Evolutionary conservation across 2,797 vertebrate genomes (phyloP), one percentile per base, ranked within the genome.

Genomic region (Scolopax rusticola): DNA sequence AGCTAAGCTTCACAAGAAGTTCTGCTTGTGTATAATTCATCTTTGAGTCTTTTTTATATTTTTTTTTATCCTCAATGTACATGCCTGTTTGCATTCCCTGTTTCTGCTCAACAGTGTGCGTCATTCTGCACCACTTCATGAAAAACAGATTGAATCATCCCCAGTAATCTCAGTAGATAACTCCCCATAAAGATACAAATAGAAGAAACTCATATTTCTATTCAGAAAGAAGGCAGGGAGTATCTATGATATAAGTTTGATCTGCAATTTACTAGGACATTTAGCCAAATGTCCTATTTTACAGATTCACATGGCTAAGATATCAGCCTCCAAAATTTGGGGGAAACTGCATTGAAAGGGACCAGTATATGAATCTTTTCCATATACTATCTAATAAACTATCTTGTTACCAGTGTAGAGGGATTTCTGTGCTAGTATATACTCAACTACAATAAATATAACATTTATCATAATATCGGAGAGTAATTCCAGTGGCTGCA

Each of bases 401-500:
- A 36, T 53, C 8, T 83, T 82, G 80, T 41, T 65, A 40, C 24
- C 19, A n/a, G 5, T n/a, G 6, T n/a, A 50, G 43, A 79, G 14
- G 7, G 53, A 82, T 64, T n/a, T 89, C 48, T 70, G 15, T 74
- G 51, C 5, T 48, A 54, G 12, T 38, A 48, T 74, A 83, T 43
- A 41, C 15, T 90, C 67, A 84, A 27, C 63, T 77, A 86, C 59
- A 75, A 80, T 65, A 95, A 94, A 91, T 84, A 54, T 21, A 90
- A 84, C 65, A 41, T 85, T 91, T 95, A 86, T 93, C 81, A 84
- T 96, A 85, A 45, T 93, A 93, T 95, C 10, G 1, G 75, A 79
- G 45, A 77, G 48, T 73, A 95, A 95, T 95, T 93, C 76, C 63
- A 33, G 32, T 84, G 69, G 59, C 45, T 93, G 76, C n/a, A 84